phyloP scores from a whole-genome alignment of 2,113 vertebrate species.

The Phaetusa simplex region DNA sequence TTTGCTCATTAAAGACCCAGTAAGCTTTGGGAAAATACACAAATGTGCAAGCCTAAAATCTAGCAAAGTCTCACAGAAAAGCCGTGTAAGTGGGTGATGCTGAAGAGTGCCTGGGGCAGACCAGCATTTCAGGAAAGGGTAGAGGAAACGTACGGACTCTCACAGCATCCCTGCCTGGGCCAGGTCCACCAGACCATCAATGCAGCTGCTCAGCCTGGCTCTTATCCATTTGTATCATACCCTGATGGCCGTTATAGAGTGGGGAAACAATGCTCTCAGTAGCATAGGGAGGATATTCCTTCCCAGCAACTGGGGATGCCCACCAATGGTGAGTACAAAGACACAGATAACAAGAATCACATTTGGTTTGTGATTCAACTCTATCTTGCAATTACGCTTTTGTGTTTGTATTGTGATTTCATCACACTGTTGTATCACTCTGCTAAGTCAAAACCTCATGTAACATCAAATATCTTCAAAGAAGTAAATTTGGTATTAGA shows the following conservation, averaged over 20 bases:
- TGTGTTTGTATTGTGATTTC: not conserved
- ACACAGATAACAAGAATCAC: not conserved
- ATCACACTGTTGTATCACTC: not conserved
- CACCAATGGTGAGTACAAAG: not conserved
- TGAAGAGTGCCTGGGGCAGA: not conserved
- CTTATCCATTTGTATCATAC: not conserved
- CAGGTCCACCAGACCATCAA: not conserved
- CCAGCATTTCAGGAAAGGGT: not conserved
- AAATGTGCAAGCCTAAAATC: not conserved
- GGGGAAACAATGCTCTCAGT: not conserved
- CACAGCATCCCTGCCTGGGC: not conserved
- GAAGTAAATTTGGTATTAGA: not conserved
- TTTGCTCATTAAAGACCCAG: not conserved
- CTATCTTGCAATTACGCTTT: not conserved
- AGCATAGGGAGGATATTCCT: not conserved
- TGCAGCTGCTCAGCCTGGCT: not conserved
- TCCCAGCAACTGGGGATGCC: accelerated
- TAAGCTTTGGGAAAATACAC: not conserved
- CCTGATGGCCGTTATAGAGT: not conserved
- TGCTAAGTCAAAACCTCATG: not conserved
- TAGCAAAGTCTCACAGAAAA: not conserved
- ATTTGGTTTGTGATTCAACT: not conserved
- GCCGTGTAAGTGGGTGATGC: not conserved
- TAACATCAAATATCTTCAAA: not conserved
- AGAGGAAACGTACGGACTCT: not conserved